Conservation (phyloP, 2,888 invertebrate genomes). For the Diadromus collaris region DNA sequence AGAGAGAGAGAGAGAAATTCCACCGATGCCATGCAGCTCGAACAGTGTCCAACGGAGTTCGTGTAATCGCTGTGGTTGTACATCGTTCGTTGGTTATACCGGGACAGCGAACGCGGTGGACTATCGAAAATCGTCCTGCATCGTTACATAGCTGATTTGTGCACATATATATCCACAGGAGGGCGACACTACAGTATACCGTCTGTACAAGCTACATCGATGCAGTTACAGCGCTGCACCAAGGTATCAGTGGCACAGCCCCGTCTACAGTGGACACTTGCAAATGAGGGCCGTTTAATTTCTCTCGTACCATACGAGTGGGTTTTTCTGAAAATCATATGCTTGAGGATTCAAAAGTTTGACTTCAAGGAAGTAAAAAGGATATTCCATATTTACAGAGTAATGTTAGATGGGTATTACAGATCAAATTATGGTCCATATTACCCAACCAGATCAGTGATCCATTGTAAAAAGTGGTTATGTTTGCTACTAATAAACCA, state of each 20-base stretch:
- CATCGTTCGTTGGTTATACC: constrained; percentile 36
- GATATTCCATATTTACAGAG: not conserved
- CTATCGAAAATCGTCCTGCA: constrained; percentile 34
- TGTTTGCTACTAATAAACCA: not conserved
- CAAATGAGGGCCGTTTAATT: not conserved
- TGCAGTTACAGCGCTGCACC: not conserved
- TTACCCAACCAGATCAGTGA: no score
- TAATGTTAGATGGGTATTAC: no score
- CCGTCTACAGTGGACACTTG: not conserved
- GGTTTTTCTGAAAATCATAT: not conserved
- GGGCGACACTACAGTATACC: not conserved
- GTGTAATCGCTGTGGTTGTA: constrained; percentile 53
- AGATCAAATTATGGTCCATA: no score
- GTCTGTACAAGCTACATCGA: not conserved
- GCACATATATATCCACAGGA: not conserved
- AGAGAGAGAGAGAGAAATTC: constrained; percentile 58
- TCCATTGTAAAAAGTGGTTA: no score
- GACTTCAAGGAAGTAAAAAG: not conserved
- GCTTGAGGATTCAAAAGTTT: not conserved
- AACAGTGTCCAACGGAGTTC: constrained; percentile 35
- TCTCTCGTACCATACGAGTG: not conserved
- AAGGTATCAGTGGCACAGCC: not conserved
- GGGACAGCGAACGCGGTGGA: not conserved
- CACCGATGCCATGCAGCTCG: constrained; percentile 27
- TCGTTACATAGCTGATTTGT: constrained; percentile 17